Evolutionary conservation across 2,113 vertebrate genomes (phyloP).

Genomic region (Tauraco erythrolophus): DNA sequence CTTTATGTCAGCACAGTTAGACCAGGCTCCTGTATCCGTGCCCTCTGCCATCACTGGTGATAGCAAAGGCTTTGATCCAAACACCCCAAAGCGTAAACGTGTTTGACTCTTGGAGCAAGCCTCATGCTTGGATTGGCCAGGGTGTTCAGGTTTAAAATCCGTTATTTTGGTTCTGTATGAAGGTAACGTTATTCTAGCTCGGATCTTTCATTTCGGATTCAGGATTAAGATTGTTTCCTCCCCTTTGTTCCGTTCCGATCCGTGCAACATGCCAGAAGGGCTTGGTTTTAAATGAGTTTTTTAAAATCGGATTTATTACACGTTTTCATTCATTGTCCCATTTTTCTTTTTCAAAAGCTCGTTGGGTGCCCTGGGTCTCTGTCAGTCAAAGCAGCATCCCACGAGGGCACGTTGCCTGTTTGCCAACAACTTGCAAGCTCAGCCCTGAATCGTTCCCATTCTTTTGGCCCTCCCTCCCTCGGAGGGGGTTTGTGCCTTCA

Average conservation of each 20-base stretch:
- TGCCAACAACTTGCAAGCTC: neutral
- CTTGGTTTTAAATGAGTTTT: neutral
- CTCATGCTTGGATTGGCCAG: neutral
- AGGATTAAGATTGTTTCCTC: neutral
- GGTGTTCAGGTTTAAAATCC: neutral
- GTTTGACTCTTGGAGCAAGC: neutral
- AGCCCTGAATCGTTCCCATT: neutral
- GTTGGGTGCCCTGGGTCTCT: neutral
- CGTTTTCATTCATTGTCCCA: rapidly evolving
- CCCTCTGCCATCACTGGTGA: neutral
- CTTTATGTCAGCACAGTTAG: neutral
- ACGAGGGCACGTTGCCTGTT: neutral
- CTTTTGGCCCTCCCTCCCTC: neutral
- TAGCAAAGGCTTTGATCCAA: neutral
- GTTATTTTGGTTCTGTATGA: neutral
- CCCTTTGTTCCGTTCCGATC: neutral
- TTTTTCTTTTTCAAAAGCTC: neutral
- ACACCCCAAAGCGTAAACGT: neutral
- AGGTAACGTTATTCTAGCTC: neutral
- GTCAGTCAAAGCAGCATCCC: neutral
- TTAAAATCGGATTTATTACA: neutral
- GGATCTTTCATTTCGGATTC: neutral
- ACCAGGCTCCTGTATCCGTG: neutral
- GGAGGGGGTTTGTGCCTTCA: neutral
- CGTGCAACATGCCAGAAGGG: neutral